Evolutionary conservation across 2,888 invertebrate species (phyloP).

Genomic region (Coronaproctus castanopsis): DNA sequence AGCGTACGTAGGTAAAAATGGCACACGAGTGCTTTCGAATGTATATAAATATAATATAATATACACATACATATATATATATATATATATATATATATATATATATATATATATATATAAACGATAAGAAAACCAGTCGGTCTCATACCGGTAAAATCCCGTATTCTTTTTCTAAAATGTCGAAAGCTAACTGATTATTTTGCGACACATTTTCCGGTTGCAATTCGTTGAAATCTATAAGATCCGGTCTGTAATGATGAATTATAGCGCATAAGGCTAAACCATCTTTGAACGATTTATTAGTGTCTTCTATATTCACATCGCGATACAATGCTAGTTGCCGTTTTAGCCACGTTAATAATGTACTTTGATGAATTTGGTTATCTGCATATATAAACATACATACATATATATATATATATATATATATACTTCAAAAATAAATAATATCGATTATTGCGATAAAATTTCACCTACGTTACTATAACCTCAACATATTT

Average conservation of each 20-base stretch:
- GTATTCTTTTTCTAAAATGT: slow-evolving; percentile 63
- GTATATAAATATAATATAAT: too few species aligned
- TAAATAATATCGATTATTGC: too few species aligned
- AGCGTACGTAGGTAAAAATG: too few species aligned
- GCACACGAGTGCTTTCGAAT: too few species aligned
- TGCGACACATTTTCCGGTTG: slow-evolving; percentile 40
- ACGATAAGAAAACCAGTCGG: too few species aligned
- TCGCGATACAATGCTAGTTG: slow-evolving; percentile 44
- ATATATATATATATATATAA: too few species aligned
- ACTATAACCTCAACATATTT: too few species aligned
- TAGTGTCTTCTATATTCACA: slow-evolving; percentile 40
- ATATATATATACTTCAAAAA: too few species aligned
- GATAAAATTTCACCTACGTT: too few species aligned
- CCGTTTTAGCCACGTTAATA: slow-evolving; percentile 56
- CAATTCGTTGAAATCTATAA: slow-evolving; percentile 51
- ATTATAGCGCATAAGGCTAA: slow-evolving; percentile 51
- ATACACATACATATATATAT: too few species aligned
- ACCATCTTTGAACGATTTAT: slow-evolving; percentile 46
- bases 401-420: slow-evolving; percentile 2
- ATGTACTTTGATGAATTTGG: slow-evolving; percentile 49
- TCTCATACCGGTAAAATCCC: slow-evolving; percentile 39
- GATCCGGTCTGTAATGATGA: slow-evolving; percentile 71
- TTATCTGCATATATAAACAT: slow-evolving; percentile 30
- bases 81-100: too few species aligned
- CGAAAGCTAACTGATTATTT: slow-evolving; percentile 66